Conservation (phyloP, 2,797 vertebrate genomes). For the Galagoides demidoff region DNA sequence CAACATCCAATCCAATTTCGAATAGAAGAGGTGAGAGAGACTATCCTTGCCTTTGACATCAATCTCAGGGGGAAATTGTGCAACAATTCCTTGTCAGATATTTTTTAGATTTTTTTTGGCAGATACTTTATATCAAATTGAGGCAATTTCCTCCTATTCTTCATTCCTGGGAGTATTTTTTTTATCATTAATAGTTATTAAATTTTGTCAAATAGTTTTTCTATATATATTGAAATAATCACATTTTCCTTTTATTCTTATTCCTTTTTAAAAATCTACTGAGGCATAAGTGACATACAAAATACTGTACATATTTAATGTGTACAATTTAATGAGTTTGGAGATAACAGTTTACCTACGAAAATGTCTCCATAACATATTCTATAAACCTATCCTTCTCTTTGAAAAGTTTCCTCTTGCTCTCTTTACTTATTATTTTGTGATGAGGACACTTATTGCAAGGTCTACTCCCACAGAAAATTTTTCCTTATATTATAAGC, state of each 20-base stretch:
- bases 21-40: neutral
- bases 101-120: neutral
- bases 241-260: neutral
- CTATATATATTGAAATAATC: slow-evolving; percentile 12
- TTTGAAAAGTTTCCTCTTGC: neutral
- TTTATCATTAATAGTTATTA: neutral
- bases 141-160: neutral
- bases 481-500: neutral
- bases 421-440: neutral
- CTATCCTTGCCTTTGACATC: neutral
- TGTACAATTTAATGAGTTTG: neutral
- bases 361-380: neutral
- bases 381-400: neutral
- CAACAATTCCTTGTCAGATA: neutral
- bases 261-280: neutral
- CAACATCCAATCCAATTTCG: neutral
- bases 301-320: neutral
- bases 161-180: neutral
- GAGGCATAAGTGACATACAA: neutral
- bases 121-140: neutral
- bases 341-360: neutral
- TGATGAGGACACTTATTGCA: neutral
- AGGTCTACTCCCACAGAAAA: neutral
- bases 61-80: neutral
- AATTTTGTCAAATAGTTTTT: slow-evolving; percentile 37